Conservation (phyloP, 2,113 vertebrate species). For the Anguilla rostrata region DNA sequence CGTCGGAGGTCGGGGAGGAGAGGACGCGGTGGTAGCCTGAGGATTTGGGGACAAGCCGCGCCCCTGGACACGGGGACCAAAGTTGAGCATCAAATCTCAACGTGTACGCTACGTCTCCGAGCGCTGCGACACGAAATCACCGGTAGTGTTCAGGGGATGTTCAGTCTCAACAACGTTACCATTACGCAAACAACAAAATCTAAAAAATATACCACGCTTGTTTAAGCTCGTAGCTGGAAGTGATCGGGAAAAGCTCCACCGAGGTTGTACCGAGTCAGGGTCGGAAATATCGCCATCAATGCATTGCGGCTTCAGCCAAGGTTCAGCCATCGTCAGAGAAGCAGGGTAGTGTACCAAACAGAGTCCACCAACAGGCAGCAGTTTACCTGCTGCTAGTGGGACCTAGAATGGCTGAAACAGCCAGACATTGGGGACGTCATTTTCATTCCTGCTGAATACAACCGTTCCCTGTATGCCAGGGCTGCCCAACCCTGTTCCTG, state of each 20-base stretch:
- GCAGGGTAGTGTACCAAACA: neutral
- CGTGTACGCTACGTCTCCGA: neutral
- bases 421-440: neutral
- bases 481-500: too few species aligned
- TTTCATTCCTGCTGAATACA: too few species aligned
- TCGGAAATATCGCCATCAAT: neutral
- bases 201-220: neutral
- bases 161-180: neutral
- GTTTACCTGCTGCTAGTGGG: neutral
- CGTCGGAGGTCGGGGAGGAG: neutral
- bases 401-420: neutral
- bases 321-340: neutral
- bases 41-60: neutral
- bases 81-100: neutral
- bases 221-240: neutral
- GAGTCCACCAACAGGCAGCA: neutral
- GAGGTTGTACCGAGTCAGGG: neutral
- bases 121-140: neutral
- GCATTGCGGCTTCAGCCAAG: too few species aligned
- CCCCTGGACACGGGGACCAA: neutral
- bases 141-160: neutral
- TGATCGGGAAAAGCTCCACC: neutral
- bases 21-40: neutral
- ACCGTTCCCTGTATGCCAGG: too few species aligned
- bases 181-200: neutral